phyloP scores from a whole-genome alignment of 2,888 invertebrate genomes.

The Alviniconcha strummeri region DNA sequence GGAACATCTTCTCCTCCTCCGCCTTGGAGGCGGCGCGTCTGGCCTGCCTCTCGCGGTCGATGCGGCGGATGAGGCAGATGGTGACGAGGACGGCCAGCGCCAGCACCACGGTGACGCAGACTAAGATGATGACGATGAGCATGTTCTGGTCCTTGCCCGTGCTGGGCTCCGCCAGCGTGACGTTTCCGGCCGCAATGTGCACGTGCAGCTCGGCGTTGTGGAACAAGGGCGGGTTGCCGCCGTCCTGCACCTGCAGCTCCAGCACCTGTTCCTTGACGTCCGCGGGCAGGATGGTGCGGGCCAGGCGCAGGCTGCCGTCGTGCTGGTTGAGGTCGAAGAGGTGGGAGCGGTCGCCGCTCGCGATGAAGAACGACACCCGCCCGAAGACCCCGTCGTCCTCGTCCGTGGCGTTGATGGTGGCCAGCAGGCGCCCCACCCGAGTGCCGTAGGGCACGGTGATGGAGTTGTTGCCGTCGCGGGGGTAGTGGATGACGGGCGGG shows the following conservation, averaged over 20 bases:
- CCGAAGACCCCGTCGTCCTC: conserved; percentile 86
- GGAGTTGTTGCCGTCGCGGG: conserved; percentile 60
- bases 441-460: conserved; percentile 55
- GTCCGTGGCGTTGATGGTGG: conserved; percentile 88
- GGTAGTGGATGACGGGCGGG: conserved; percentile 78
- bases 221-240: conserved; percentile 51
- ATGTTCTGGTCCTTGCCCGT: conserved; percentile 51
- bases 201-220: conserved; percentile 50
- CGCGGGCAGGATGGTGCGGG: conserved; percentile 49
- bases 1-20: conserved; percentile 47
- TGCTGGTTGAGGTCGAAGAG: conserved; percentile 73
- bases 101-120: conserved; percentile 56
- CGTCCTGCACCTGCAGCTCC: conserved; percentile 58
- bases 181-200: conserved; percentile 50
- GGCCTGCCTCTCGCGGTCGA: conserved; percentile 50
- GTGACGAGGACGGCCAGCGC: conserved; percentile 57
- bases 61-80: conserved; percentile 54
- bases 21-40: conserved; percentile 36
- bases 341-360: conserved; percentile 77
- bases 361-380: conserved; percentile 75
- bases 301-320: conserved; percentile 72
- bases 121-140: conserved; percentile 58
- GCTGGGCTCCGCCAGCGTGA: conserved; percentile 40
- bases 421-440: conserved; percentile 58
- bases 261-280: conserved; percentile 55